These are phyloP conservation scores for Cephus runcator DNA, from an alignment of 2,888 invertebrate species.

Conservation along the genomic window DNA sequence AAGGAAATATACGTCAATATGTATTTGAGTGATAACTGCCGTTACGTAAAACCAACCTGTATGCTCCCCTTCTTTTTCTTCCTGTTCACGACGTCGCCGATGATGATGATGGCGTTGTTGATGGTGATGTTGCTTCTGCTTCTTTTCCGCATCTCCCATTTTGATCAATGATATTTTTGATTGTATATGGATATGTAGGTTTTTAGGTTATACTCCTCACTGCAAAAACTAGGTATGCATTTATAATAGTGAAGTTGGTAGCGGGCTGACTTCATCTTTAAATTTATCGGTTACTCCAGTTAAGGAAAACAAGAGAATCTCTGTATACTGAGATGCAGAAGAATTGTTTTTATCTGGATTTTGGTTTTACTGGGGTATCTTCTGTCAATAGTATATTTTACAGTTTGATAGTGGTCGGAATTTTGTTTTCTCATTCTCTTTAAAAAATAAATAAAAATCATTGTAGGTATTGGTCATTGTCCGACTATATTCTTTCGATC, in stretches of 20 bases:
- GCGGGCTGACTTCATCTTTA: neutral
- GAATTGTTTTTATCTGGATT: too few relatives aligned
- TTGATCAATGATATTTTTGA: neutral
- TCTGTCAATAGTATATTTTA: too few relatives aligned
- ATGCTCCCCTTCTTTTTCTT: neutral
- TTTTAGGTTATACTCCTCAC: neutral
- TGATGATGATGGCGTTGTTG: constrained; percentile 11
- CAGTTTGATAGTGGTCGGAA: too few relatives aligned
- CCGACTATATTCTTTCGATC: too few relatives aligned
- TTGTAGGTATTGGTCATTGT: too few relatives aligned
- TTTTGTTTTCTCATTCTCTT: too few relatives aligned
- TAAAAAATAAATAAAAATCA: too few relatives aligned
- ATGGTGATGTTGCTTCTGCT: constrained; percentile 12
- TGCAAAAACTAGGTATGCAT: neutral
- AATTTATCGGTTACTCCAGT: neutral
- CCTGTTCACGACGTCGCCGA: neutral
- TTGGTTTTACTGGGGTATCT: too few relatives aligned
- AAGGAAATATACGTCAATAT: neutral
- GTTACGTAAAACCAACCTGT: neutral
- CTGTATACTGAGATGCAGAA: neutral
- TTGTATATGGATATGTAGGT: constrained; percentile 50
- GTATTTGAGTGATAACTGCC: neutral
- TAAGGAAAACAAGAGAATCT: neutral
- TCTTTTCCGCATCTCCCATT: neutral
- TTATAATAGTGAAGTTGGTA: neutral